Conservation (phyloP, 2,888 invertebrate species). For the Eupithecia abbreviata region DNA sequence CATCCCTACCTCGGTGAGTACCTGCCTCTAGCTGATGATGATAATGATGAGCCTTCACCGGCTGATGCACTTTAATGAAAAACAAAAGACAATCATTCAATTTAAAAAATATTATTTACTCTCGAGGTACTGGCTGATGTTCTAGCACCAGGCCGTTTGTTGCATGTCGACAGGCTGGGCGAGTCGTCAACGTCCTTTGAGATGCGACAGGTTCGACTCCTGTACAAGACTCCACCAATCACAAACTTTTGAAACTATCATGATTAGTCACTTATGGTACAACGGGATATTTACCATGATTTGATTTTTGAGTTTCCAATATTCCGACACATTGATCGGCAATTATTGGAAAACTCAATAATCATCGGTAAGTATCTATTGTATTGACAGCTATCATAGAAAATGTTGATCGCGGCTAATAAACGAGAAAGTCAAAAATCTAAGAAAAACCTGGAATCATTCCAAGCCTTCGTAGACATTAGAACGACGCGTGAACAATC, state of each 20-base stretch:
- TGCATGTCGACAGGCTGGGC: background rate
- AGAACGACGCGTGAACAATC: background rate
- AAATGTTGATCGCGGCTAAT: background rate
- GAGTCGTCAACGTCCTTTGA: background rate
- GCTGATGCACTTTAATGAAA: background rate
- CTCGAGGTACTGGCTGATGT: background rate
- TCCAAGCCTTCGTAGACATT: background rate
- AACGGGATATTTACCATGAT: too few species aligned
- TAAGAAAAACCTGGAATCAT: background rate
- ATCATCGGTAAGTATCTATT: too few species aligned
- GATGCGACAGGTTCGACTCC: background rate
- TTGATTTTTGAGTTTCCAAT: too few species aligned
- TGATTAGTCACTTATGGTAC: too few species aligned
- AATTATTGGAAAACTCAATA: too few species aligned
- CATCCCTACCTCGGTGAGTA: constrained; percentile 91
- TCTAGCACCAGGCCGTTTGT: background rate
- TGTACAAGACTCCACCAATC: background rate
- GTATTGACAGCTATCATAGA: background rate
- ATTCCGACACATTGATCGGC: too few species aligned
- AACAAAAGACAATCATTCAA: too few species aligned
- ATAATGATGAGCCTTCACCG: background rate
- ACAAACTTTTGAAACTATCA: too few species aligned
- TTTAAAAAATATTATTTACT: too few species aligned
- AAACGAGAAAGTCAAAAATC: background rate
- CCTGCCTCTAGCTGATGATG: background rate